Evolutionary conservation across 2,888 invertebrate species (phyloP).

Genomic region (Lysandra bellargus): DNA sequence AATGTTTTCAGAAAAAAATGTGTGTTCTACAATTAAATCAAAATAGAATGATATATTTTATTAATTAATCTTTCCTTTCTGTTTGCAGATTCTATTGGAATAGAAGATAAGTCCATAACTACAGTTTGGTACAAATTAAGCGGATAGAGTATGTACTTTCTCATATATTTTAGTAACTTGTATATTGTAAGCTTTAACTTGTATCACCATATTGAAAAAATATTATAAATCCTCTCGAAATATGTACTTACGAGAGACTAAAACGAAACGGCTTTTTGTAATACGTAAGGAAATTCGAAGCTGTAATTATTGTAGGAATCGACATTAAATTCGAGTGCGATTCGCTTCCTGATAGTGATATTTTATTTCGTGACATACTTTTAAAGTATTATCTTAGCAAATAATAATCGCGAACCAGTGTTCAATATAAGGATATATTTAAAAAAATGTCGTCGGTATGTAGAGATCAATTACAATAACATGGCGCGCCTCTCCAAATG

Average conservation of each 20-base stretch:
- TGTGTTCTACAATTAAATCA: not conserved
- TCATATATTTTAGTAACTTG: conserved; percentile 19
- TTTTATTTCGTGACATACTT: conserved; percentile 6
- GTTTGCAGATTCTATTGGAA: not conserved
- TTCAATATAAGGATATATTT: not conserved
- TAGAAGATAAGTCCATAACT: conserved; percentile 15
- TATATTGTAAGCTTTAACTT: conserved; percentile 22
- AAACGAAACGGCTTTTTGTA: not conserved
- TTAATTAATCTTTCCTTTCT: not conserved
- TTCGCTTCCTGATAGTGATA: not conserved
- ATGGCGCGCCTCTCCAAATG: too few species aligned
- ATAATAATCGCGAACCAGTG: not conserved
- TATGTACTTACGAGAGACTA: not conserved
- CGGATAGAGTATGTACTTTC: conserved; percentile 23
- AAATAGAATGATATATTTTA: not conserved
- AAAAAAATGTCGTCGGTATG: not conserved
- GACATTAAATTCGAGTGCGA: not conserved
- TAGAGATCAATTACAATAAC: too few species aligned
- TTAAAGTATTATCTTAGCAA: conserved; percentile 9
- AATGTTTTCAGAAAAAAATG: not conserved
- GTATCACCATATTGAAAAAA: conserved; percentile 7
- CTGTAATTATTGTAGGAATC: not conserved
- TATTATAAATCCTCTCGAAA: not conserved
- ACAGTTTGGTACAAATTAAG: conserved; percentile 29
- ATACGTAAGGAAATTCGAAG: not conserved